phyloP scores from a whole-genome alignment of 1,140 invertebrate species.

The Rhopalosiphum padi region DNA sequence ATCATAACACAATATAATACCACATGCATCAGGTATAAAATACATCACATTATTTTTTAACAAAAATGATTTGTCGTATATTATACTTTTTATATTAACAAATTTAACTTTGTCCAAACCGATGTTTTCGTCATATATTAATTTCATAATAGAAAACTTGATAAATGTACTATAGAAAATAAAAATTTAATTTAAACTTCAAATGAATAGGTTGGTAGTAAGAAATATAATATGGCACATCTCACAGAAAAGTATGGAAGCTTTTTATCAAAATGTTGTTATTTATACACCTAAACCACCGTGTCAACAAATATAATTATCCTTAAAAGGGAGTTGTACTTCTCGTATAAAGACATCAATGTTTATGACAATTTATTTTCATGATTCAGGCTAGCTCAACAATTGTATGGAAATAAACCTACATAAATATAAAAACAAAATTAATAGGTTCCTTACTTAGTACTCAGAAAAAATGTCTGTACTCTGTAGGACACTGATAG shows the following conservation, averaged over 20 bases:
- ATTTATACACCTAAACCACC: background rate
- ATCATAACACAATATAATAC: background rate
- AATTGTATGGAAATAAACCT: background rate
- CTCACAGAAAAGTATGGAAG: background rate
- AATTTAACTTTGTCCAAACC: background rate
- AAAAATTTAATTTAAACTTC: constrained; percentile 1
- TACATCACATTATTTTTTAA: background rate
- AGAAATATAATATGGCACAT: background rate
- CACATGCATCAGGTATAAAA: no score
- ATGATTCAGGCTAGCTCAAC: background rate
- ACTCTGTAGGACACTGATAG: background rate
- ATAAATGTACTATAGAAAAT: background rate
- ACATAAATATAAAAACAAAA: background rate
- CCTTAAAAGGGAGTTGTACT: background rate
- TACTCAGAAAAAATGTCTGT: background rate
- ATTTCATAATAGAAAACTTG: background rate
- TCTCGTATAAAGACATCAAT: background rate
- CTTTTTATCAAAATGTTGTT: background rate
- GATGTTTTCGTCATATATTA: background rate
- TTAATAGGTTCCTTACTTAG: background rate
- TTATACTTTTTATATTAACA: background rate
- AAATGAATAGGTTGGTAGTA: background rate
- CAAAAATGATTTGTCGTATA: background rate
- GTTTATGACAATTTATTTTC: background rate
- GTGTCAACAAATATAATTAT: background rate